Percentiles rank a stretch among this genome's conserved stretches.
Evolutionary conservation across 2,888 invertebrate species (phyloP).

Genomic region (Asteroscopus sphinx): DNA sequence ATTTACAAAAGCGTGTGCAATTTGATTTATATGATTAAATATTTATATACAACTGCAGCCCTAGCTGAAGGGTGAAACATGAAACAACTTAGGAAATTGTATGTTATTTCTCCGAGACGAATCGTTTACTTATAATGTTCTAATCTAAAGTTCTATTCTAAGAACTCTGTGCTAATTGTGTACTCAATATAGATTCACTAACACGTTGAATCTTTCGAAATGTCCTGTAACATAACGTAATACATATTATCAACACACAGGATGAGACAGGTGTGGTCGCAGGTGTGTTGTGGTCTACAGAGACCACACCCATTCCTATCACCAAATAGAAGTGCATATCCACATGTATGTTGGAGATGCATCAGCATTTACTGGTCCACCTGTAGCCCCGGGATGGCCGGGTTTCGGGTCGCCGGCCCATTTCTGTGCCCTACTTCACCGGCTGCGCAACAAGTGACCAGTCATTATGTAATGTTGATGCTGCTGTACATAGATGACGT

Average conservation of each 20-base stretch:
- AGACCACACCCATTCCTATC: slow-evolving; percentile 29
- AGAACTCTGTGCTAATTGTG: too few relatives aligned
- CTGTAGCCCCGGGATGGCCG: slow-evolving; percentile 61
- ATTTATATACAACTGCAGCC: neutral
- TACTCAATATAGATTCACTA: too few relatives aligned
- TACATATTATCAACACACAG: neutral
- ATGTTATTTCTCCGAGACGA: neutral
- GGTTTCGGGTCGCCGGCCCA: slow-evolving; percentile 72
- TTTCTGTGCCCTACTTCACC: slow-evolving; percentile 70
- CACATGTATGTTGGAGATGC: slow-evolving; percentile 38
- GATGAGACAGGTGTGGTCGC: too few relatives aligned
- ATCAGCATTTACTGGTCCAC: slow-evolving; percentile 52
- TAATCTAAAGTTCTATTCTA: too few relatives aligned
- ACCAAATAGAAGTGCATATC: slow-evolving; percentile 35
- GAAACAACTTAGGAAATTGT: neutral
- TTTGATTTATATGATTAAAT: slow-evolving; percentile 10
- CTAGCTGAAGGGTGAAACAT: neutral
- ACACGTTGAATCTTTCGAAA: too few relatives aligned
- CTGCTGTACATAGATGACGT: slow-evolving; percentile 35
- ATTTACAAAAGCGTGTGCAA: slow-evolving; percentile 11
- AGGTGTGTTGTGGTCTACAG: neutral
- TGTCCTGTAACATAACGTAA: too few relatives aligned
- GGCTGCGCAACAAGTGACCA: slow-evolving; percentile 73
- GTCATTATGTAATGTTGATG: slow-evolving; percentile 52
- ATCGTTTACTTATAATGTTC: too few relatives aligned